phyloP scores from a whole-genome alignment of 2,797 vertebrate species.

The Discoglossus pictus region DNA sequence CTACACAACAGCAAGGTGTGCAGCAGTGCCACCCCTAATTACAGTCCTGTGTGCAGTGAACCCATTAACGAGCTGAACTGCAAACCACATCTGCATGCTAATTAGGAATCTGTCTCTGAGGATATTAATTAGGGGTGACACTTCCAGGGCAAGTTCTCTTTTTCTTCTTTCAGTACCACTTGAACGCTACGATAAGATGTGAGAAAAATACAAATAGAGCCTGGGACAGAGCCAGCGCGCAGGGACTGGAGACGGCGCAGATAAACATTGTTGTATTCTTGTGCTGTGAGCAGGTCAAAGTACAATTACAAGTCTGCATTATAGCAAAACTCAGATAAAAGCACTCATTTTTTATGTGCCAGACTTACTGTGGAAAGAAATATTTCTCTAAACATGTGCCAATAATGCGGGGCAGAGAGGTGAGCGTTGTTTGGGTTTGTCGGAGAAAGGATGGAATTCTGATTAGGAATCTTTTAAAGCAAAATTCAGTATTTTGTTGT shows the following conservation, averaged over 20 bases:
- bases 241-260: slow-evolving; percentile 1
- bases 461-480: slow-evolving; percentile 1
- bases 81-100: slow-evolving; percentile 67
- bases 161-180: slow-evolving; percentile 61
- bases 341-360: not conserved
- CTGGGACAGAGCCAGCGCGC: slow-evolving; percentile 3
- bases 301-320: not conserved
- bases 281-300: not conserved
- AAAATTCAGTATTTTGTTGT: too few species aligned
- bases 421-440: not conserved
- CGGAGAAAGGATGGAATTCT: not conserved
- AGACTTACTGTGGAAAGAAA: slow-evolving; percentile 3
- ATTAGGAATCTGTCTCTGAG: slow-evolving; percentile 67
- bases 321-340: not conserved
- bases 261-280: not conserved
- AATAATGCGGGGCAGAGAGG: not conserved
- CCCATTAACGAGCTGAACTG: slow-evolving; percentile 68
- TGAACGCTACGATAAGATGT: slow-evolving; percentile 52
- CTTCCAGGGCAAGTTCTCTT: slow-evolving; percentile 70
- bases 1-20: slow-evolving; percentile 27
- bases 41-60: slow-evolving; percentile 59
- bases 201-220: slow-evolving; percentile 58
- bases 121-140: slow-evolving; percentile 78
- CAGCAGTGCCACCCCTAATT: slow-evolving; percentile 62
- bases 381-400: not conserved